These are phyloP conservation scores for Eustalomyia histrio DNA, from an alignment of 2,888 invertebrate species.

Conservation along the genomic window DNA sequence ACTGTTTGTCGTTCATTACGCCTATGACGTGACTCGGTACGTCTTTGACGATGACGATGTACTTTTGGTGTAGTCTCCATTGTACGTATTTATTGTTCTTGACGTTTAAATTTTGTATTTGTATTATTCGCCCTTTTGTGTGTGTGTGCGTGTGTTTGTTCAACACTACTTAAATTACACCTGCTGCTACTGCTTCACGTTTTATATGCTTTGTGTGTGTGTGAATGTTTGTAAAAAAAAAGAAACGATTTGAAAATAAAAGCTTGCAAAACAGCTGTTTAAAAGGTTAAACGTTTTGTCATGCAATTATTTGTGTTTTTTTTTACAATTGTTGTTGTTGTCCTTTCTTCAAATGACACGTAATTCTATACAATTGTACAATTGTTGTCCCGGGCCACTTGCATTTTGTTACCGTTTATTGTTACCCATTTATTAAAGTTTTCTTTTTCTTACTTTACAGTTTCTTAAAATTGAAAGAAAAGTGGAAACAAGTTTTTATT, in stretches of 20 bases:
- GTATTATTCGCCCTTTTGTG: neutral
- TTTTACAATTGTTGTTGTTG: conserved; percentile 31
- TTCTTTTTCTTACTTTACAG: neutral
- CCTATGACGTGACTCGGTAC: conserved; percentile 75
- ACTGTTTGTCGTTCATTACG: conserved; percentile 70
- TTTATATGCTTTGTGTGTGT: neutral
- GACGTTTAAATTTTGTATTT: conserved; percentile 9
- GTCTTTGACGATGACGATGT: conserved; percentile 78
- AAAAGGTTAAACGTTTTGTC: conserved; percentile 59
- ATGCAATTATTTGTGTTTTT: conserved; percentile 43
- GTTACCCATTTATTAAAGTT: conserved; percentile 17
- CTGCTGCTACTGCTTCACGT: conserved; percentile 32
- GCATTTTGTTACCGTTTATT: conserved; percentile 40
- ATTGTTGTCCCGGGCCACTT: conserved; percentile 46
- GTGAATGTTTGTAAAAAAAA: conserved; percentile 1
- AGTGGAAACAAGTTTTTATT: neutral
- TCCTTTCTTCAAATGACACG: conserved; percentile 39
- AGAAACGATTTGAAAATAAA: conserved; percentile 17
- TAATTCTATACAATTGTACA: conserved; percentile 44
- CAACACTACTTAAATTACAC: conserved; percentile 16
- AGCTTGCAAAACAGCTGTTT: conserved; percentile 56
- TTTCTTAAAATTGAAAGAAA: neutral
- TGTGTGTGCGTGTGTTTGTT: neutral
- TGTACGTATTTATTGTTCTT: conserved; percentile 34
- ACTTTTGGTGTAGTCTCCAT: conserved; percentile 79